phyloP scores from a whole-genome alignment of 2,888 invertebrate species.

The Rhorus exstirpatorius region DNA sequence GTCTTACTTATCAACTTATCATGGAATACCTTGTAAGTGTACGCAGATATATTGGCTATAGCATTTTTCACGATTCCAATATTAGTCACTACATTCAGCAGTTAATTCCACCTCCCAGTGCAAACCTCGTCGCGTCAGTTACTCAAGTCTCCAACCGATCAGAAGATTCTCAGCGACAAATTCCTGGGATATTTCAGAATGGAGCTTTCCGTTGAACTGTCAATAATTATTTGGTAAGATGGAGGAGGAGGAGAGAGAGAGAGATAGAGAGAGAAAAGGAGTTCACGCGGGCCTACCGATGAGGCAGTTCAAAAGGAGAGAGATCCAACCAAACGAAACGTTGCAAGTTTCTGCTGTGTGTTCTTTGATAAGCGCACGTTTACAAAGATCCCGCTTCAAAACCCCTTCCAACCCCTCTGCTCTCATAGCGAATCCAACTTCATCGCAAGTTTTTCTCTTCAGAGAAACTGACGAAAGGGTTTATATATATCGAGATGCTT shows the following conservation, averaged over 20 bases:
- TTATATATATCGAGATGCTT: conserved; percentile 18
- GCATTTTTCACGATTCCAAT: conserved; percentile 42
- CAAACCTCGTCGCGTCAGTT: conserved; percentile 45
- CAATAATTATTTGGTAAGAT: conserved; percentile 58
- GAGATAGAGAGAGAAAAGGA: conserved; percentile 2
- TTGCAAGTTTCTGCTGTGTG: conserved; percentile 57
- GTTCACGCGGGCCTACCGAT: conserved; percentile 19
- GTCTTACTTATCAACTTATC: too few relatives aligned
- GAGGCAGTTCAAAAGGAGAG: conserved; percentile 13
- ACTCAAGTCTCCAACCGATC: conserved; percentile 54
- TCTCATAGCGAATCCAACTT: conserved; percentile 5
- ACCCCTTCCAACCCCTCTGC: conserved; percentile 34
- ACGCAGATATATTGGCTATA: neutral
- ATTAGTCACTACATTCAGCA: conserved; percentile 21
- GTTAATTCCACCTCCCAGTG: conserved; percentile 10
- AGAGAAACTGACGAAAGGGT: conserved; percentile 50
- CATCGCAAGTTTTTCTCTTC: conserved; percentile 37
- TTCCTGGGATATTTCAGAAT: conserved; percentile 27
- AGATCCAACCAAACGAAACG: conserved; percentile 37
- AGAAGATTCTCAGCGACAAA: conserved; percentile 47
- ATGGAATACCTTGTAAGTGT: too few relatives aligned
- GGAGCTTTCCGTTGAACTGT: conserved; percentile 64
- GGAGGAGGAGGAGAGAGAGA: conserved; percentile 33
- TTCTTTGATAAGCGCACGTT: conserved; percentile 64
- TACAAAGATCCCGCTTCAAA: conserved; percentile 56